These are phyloP conservation scores for Trochalopteron elliotii DNA, from an alignment of 2,113 vertebrate species.

Conservation along the genomic window DNA sequence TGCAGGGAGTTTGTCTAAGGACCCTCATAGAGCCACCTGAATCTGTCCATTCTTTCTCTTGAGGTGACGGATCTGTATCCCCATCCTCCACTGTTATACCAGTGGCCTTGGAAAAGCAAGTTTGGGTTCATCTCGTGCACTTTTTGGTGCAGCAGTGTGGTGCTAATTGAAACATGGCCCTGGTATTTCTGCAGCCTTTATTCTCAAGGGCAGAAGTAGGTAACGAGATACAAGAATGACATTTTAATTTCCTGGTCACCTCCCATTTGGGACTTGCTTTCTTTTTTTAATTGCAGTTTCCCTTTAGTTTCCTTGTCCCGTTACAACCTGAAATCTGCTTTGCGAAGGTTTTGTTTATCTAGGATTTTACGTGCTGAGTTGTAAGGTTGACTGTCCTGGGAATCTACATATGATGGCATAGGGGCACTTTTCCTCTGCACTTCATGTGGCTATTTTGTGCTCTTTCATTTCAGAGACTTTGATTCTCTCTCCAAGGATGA, in stretches of 20 bases:
- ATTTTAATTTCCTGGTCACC: conserved; percentile 7
- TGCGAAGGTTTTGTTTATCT: neutral
- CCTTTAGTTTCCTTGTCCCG: neutral
- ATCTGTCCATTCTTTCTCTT: neutral
- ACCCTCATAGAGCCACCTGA: neutral
- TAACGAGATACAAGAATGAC: neutral
- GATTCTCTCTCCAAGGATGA: conserved; percentile 93
- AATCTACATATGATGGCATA: neutral
- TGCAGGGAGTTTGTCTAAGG: neutral
- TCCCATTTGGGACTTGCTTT: neutral
- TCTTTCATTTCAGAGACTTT: conserved; percentile 87
- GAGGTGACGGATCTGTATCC: neutral
- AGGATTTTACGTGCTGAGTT: neutral
- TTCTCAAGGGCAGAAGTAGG: fast-evolving
- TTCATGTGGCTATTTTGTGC: neutral
- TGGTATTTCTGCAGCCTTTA: neutral
- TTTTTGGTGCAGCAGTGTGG: neutral
- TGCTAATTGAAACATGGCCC: neutral
- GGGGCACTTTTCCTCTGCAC: neutral
- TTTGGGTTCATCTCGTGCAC: fast-evolving
- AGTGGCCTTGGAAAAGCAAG: neutral
- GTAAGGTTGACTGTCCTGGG: neutral
- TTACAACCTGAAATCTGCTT: neutral
- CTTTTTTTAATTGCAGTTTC: neutral
- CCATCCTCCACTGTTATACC: neutral